phyloP scores from a whole-genome alignment of 2,113 vertebrate genomes.

The Ibidorhyncha struthersii region DNA sequence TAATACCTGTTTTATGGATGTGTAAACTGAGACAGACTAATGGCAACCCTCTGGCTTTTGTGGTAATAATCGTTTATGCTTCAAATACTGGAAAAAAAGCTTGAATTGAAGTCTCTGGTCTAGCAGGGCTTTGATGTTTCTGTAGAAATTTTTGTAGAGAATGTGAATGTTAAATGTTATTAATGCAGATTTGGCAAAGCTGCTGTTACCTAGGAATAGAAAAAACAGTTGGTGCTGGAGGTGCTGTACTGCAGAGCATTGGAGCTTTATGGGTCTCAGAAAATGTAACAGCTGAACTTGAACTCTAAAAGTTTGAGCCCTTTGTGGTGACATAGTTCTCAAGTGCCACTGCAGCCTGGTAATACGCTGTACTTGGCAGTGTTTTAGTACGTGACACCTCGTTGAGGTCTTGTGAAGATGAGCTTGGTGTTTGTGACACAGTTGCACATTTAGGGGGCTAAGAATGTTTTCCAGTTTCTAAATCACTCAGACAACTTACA shows the following conservation, averaged over 20 bases:
- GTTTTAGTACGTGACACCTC: not conserved
- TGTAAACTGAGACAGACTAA: not conserved
- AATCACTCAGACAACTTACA: not conserved
- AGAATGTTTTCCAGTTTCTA: not conserved
- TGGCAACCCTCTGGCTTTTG: not conserved
- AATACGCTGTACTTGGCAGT: not conserved
- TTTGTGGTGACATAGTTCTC: not conserved
- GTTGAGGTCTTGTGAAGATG: not conserved
- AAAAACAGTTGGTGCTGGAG: not conserved
- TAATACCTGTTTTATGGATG: not conserved
- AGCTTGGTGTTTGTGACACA: not conserved
- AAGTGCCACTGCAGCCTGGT: not conserved
- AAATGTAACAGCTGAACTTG: not conserved
- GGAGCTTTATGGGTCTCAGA: not conserved
- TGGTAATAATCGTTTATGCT: not conserved
- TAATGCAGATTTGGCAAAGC: not conserved
- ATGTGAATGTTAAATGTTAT: not conserved
- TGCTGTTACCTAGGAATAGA: not conserved
- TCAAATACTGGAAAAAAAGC: not conserved
- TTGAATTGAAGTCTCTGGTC: not conserved
- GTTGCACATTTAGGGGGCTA: accelerated
- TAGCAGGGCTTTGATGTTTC: not conserved
- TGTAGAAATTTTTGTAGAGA: not conserved
- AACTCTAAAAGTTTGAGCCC: not conserved
- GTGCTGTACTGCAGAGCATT: not conserved